phyloP scores from a whole-genome alignment of 2,888 invertebrate species.

The Limnephilus auricula region DNA sequence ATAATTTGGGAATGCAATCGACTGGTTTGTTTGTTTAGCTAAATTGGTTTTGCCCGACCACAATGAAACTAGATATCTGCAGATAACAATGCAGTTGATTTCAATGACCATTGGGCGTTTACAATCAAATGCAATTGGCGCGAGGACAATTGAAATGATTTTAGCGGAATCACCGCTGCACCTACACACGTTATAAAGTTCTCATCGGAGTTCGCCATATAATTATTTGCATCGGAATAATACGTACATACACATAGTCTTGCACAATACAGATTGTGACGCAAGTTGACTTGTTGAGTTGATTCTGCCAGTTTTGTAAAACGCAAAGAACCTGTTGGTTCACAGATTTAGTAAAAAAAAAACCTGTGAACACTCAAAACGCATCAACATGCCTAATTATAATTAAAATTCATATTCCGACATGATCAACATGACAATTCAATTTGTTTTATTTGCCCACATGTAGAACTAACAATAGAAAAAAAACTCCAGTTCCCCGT shows the following conservation, averaged over 20 bases:
- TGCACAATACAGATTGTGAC: neutral
- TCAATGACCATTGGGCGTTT: conserved; percentile 34
- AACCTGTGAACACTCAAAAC: too few relatives aligned
- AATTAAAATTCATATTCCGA: too few relatives aligned
- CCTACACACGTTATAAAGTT: neutral
- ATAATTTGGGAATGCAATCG: neutral
- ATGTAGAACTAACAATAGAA: too few relatives aligned
- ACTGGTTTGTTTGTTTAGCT: conserved; percentile 11
- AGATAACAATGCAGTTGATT: conserved; percentile 42
- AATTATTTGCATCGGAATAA: neutral
- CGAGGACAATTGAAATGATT: conserved; percentile 38
- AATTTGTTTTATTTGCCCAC: too few relatives aligned
- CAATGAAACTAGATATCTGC: conserved; percentile 39
- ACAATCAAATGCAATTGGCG: conserved; percentile 44
- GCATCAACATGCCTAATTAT: too few relatives aligned
- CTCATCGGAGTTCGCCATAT: neutral
- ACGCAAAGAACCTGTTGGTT: too few relatives aligned
- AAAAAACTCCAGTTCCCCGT: too few relatives aligned
- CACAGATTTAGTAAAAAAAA: too few relatives aligned
- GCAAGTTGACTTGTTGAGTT: neutral
- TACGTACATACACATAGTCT: neutral
- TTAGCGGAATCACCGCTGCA: conserved; percentile 9
- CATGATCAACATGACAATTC: too few relatives aligned
- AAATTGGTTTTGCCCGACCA: conserved; percentile 40
- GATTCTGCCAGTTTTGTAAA: too few relatives aligned